Evolutionary conservation across 2,797 vertebrate species (phyloP).

Genomic region (Coilia nasus): DNA sequence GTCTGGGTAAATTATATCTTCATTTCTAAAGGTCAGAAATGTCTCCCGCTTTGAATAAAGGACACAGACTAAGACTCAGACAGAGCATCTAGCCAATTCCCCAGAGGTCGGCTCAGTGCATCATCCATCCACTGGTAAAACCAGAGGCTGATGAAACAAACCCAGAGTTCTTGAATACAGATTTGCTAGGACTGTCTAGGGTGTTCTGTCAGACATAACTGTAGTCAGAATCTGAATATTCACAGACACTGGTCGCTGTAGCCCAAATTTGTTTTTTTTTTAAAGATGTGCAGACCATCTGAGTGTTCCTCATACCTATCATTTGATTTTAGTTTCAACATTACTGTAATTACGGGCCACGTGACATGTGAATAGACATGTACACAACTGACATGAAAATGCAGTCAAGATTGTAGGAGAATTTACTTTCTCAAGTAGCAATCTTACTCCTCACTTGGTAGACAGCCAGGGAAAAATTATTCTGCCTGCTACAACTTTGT

Average conservation of each 20-base stretch:
- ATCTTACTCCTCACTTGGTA: background rate
- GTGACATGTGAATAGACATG: too few species aligned
- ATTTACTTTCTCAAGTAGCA: background rate
- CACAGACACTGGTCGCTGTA: background rate
- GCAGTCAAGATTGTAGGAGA: background rate
- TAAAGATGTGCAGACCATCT: too few species aligned
- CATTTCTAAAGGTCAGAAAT: constrained; percentile 21
- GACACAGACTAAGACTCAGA: background rate
- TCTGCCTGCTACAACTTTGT: too few species aligned
- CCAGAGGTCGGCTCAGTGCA: constrained; percentile 19
- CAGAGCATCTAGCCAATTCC: constrained; percentile 25
- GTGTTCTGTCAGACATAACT: background rate
- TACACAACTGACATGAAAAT: background rate
- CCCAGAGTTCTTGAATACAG: constrained; percentile 28
- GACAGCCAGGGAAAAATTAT: background rate
- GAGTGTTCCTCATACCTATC: too few species aligned
- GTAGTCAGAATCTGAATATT: background rate
- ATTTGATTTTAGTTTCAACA: too few species aligned
- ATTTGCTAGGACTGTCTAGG: constrained; percentile 27
- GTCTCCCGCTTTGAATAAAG: constrained; percentile 5
- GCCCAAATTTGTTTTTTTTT: background rate
- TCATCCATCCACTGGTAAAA: constrained; percentile 31
- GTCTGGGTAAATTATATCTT: constrained; percentile 13
- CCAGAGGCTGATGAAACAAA: constrained; percentile 35
- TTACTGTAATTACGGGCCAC: too few species aligned